Percentiles rank a stretch among this genome's conserved stretches.
Conservation (phyloP, 2,797 vertebrate species). For the Eleutherodactylus coqui region DNA sequence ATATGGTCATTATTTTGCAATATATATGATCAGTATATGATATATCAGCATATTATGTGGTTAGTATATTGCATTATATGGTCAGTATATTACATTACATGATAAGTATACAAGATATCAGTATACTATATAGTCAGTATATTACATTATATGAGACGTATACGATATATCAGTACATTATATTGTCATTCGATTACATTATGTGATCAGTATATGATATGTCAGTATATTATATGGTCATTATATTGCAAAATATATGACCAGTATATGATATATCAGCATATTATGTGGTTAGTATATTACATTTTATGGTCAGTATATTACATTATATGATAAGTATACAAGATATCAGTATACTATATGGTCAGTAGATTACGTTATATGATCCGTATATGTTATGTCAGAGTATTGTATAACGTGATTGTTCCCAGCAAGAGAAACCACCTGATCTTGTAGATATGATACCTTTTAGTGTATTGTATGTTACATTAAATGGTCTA, state of each 20-base stretch:
- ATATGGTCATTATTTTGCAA: neutral
- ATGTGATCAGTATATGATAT: neutral
- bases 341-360: too few species aligned
- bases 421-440: too few species aligned
- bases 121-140: neutral
- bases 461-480: too few species aligned
- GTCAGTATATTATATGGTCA: neutral
- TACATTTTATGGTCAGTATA: neutral
- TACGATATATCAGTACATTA: too few species aligned
- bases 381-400: neutral
- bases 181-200: neutral
- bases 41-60: neutral
- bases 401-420: neutral
- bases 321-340: neutral
- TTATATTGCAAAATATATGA: too few species aligned
- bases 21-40: neutral
- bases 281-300: neutral
- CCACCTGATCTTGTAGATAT: too few species aligned
- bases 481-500: neutral
- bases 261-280: too few species aligned
- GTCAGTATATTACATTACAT: neutral
- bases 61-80: neutral
- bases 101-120: neutral
- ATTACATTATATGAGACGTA: neutral
- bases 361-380: neutral